These are phyloP conservation scores for Anarsia innoxiella DNA, from an alignment of 2,888 invertebrate species.

Conservation along the genomic window DNA sequence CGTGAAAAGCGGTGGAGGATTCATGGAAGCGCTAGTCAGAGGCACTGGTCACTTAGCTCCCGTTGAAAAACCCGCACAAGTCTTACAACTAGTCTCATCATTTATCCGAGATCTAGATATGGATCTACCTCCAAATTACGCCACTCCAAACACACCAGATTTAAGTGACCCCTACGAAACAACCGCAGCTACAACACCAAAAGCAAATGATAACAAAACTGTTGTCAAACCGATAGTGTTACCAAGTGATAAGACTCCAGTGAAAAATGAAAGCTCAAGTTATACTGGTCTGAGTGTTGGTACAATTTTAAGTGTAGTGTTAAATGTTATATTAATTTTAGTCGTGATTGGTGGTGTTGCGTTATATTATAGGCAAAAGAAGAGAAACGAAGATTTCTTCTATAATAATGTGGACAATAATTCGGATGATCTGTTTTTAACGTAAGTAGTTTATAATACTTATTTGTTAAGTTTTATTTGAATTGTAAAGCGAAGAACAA, in stretches of 20 bases:
- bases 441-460: too few relatives aligned
- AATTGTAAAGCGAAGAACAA: too few relatives aligned
- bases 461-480: too few relatives aligned
- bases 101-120: slow-evolving; percentile 39
- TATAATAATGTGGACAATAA: slow-evolving; percentile 36
- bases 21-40: slow-evolving; percentile 73
- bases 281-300: too few relatives aligned
- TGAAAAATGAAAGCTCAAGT: too few relatives aligned
- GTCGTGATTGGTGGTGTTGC: slow-evolving; percentile 29
- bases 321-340: slow-evolving; percentile 41
- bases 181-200: neutral
- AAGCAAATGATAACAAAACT: neutral
- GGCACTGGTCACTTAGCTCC: slow-evolving; percentile 79
- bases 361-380: slow-evolving; percentile 35
- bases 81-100: slow-evolving; percentile 36
- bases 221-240: neutral
- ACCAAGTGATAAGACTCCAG: neutral
- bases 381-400: slow-evolving; percentile 32
- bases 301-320: slow-evolving; percentile 39
- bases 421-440: slow-evolving; percentile 19
- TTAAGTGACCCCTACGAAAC: neutral
- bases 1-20: slow-evolving; percentile 67
- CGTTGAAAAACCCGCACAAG: slow-evolving; percentile 72
- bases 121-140: slow-evolving; percentile 28
- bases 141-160: slow-evolving; percentile 4